phyloP scores from a whole-genome alignment of 2,888 invertebrate genomes.

The Aethes cnicana region DNA sequence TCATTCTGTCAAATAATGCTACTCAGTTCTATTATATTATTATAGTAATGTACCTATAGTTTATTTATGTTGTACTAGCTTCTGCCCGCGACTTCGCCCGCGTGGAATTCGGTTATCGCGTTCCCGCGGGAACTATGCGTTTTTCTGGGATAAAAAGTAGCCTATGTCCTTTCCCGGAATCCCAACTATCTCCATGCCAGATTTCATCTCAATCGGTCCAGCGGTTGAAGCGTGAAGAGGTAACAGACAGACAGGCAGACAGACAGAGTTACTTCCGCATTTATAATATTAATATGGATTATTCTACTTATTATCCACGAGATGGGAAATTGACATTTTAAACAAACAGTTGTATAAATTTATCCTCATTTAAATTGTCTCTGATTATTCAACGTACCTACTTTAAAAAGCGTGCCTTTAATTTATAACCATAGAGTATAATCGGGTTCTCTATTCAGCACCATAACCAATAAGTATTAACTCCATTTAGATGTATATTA shows the following conservation, averaged over 20 bases:
- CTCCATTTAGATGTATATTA: constrained; percentile 41
- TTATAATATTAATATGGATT: not conserved
- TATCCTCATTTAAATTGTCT: constrained; percentile 8
- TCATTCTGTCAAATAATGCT: not conserved
- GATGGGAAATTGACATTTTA: constrained; percentile 10
- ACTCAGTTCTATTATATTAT: not conserved
- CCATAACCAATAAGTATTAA: constrained; percentile 41
- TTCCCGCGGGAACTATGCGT: too few species aligned
- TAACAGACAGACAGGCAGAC: too few species aligned
- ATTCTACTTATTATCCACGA: not conserved
- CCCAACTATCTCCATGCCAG: too few species aligned
- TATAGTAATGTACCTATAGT: not conserved
- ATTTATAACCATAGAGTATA: constrained; percentile 30
- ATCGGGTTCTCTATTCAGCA: constrained; percentile 17
- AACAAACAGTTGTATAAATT: constrained; percentile 1
- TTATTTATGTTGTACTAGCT: not conserved
- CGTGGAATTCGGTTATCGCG: too few species aligned
- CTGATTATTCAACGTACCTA: constrained; percentile 7
- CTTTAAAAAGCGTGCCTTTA: constrained; percentile 33
- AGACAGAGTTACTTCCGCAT: not conserved
- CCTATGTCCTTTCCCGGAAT: too few species aligned
- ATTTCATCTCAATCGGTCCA: too few species aligned
- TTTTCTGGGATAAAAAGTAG: too few species aligned
- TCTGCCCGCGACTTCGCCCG: too few species aligned
- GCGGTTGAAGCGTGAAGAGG: too few species aligned